Conservation (phyloP, 2,797 vertebrate genomes). For the Takifugu ocellatus region DNA sequence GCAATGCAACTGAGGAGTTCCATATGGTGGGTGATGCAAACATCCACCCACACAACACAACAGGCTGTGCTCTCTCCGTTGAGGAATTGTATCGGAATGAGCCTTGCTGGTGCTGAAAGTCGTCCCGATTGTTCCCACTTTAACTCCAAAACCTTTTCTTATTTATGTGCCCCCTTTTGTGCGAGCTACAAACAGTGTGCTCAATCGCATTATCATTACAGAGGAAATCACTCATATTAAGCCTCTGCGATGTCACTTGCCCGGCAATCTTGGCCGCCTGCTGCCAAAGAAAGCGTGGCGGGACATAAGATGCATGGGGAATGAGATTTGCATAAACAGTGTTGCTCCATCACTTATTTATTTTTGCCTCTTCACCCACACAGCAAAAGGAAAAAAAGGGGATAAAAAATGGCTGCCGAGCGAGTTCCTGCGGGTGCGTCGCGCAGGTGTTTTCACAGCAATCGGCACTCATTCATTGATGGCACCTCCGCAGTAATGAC, state of each 20-base stretch:
- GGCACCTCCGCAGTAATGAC: conserved; percentile 37
- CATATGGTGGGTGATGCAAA: conserved; percentile 34
- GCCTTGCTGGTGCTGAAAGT: conserved; percentile 2
- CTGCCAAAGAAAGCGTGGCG: conserved; percentile 52
- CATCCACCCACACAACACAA: conserved; percentile 9
- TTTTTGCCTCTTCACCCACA: conserved; percentile 24
- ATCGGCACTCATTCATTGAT: conserved; percentile 24
- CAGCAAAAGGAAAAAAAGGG: conserved; percentile 9
- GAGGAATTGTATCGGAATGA: conserved; percentile 18
- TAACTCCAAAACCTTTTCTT: conserved; percentile 33
- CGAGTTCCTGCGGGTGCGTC: conserved; percentile 19
- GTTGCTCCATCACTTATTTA: conserved; percentile 63
- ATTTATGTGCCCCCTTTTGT: conserved; percentile 48
- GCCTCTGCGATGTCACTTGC: conserved; percentile 62
- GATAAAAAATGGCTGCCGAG: conserved; percentile 28
- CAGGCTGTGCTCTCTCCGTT: conserved; percentile 4
- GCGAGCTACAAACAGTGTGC: conserved; percentile 49
- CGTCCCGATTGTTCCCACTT: conserved; percentile 35
- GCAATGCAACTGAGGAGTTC: conserved; percentile 42
- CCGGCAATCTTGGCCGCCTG: conserved; percentile 49
- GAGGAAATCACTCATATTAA: conserved; percentile 68
- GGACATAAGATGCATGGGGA: conserved; percentile 64
- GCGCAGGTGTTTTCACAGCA: conserved; percentile 44
- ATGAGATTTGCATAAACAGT: conserved; percentile 73
- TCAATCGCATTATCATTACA: conserved; percentile 66